These are phyloP conservation scores for Coenonympha arcania DNA, from an alignment of 2,888 invertebrate species.

Conservation along the genomic window DNA sequence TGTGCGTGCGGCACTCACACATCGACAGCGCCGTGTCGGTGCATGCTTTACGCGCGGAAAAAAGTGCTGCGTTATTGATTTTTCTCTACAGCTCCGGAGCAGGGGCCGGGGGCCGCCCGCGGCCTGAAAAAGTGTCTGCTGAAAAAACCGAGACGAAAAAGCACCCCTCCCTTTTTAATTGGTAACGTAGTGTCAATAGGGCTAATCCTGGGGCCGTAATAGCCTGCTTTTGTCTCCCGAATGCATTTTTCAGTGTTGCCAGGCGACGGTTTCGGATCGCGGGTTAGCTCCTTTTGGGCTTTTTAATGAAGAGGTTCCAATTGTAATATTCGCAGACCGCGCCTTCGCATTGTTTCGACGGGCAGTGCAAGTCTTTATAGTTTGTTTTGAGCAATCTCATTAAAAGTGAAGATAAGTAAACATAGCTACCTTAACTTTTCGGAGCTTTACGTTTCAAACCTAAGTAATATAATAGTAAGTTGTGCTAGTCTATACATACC, in stretches of 20 bases:
- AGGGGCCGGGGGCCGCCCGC: constrained; percentile 54
- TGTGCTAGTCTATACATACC: too few relatives aligned
- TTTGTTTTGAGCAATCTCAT: not conserved
- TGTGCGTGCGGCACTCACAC: constrained; percentile 52
- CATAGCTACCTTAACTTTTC: too few relatives aligned
- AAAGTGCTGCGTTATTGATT: constrained; percentile 76
- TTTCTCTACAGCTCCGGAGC: constrained; percentile 68
- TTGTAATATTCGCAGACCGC: constrained; percentile 18
- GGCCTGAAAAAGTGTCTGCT: constrained; percentile 74
- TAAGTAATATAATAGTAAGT: too few relatives aligned
- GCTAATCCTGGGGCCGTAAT: constrained; percentile 70
- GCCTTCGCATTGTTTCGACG: constrained; percentile 19
- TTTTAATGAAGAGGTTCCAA: constrained; percentile 29
- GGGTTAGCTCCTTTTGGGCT: constrained; percentile 30
- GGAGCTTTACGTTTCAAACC: too few relatives aligned
- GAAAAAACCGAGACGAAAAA: constrained; percentile 75
- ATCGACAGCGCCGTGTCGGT: constrained; percentile 54
- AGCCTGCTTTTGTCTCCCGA: constrained; percentile 67
- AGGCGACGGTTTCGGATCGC: constrained; percentile 42
- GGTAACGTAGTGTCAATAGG: constrained; percentile 75
- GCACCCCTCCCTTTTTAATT: constrained; percentile 74
- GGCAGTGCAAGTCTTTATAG: not conserved
- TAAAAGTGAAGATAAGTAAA: not conserved
- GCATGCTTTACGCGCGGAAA: constrained; percentile 76
- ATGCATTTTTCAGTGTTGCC: constrained; percentile 70